Evolutionary conservation across 2,888 invertebrate species (phyloP), one percentile per base, ranked within the genome.

Genomic region (Thalpophila matura): DNA sequence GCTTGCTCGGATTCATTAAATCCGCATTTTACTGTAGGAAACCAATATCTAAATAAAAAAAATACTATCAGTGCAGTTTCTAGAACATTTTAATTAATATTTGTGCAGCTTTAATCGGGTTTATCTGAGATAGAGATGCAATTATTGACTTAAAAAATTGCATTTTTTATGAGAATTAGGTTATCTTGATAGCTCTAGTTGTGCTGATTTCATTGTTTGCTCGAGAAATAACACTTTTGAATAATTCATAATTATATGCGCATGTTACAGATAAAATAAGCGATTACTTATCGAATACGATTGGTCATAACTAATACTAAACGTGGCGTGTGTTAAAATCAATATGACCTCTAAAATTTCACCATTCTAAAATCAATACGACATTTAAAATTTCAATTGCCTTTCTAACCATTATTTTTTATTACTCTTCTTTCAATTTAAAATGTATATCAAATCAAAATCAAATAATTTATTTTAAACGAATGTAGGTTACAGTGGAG

Each of bases 151-250:
- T 31, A 6, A 26, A 50, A 31, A n/a, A 33, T 56, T 49, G 38
- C 40, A 35, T 3, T 40, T 58, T 54, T 50, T 53, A 37, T 74
- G 74, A 56, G 72, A 76, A 76, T 35, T 18, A 12, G 72, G 77
- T 57, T 59, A 65, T 33, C 26, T 76, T 47, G 42, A 35, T 53
- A 54, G 42, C 12, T 58, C 31, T 40, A 26, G 33, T 56, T 53
- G 53, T n/a, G 9, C n/a, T 14, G 31, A 54, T 50, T 55, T 45
- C 9, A 58, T 75, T 75, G 71, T 62, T 63, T 18, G 6, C 24
- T 18, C 3, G 6, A 20, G 24, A 47, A 56, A 43, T 33, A 27
- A 18, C 27, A 9, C 14, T 62, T 16, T 14, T 10, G 3, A 45
- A 50, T 26, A 12, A 12, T 33, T 20, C 1, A 2, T 29, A 24